Evolutionary conservation across 2,113 vertebrate genomes (phyloP).

Genomic region (Xiphias gladius): DNA sequence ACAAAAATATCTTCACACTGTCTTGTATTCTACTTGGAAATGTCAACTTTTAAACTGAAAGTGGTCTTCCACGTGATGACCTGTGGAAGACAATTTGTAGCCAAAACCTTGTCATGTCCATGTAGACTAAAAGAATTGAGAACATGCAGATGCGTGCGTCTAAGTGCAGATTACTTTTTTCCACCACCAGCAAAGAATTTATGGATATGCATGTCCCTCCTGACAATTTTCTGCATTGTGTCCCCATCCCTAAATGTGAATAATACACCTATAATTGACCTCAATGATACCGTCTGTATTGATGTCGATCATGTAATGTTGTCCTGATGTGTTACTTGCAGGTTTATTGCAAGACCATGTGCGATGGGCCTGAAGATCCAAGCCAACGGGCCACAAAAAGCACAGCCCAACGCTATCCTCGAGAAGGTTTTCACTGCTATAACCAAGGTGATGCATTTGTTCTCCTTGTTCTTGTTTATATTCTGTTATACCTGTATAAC

Average conservation of each 20-base stretch:
- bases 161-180: not conserved
- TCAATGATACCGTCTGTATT: not conserved
- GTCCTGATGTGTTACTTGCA: constrained; percentile 73
- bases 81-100: no score
- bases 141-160: not conserved
- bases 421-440: constrained; percentile 99
- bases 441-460: constrained; percentile 89
- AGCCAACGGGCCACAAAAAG: constrained; percentile 94
- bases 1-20: no score
- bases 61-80: no score
- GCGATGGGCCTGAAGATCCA: constrained; percentile 97
- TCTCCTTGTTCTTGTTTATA: not conserved
- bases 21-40: no score
- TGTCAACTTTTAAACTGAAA: no score
- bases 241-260: not conserved
- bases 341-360: constrained; percentile 97
- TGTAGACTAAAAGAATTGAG: no score
- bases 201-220: not conserved
- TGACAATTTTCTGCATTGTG: not conserved
- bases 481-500: not conserved
- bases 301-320: not conserved
- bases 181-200: not conserved
- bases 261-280: not conserved
- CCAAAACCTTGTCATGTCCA: no score
- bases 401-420: constrained; percentile 96